phyloP scores from a whole-genome alignment of 2,113 vertebrate species.

The Ramphastos sulfuratus region DNA sequence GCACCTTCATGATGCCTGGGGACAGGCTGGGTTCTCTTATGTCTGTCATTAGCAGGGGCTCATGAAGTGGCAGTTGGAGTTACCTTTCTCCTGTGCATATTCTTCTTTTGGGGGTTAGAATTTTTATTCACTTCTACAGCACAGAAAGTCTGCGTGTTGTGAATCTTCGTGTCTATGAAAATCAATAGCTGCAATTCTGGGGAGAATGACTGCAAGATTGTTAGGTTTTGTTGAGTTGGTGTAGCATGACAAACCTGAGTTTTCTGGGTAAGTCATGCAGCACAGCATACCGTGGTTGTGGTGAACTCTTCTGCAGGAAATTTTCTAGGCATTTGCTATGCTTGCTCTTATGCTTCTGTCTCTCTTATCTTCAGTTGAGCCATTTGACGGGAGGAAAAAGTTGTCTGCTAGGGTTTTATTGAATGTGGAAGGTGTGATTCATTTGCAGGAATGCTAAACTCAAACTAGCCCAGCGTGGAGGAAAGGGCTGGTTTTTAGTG shows the following conservation, averaged over 20 bases:
- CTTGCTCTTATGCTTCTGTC: background rate
- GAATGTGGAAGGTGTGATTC: background rate
- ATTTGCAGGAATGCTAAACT: background rate
- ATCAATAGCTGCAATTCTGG: background rate
- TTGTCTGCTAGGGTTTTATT: background rate
- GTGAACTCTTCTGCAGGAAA: background rate
- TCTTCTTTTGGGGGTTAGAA: background rate
- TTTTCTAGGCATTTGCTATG: background rate
- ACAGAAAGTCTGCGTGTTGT: background rate
- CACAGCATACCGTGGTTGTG: background rate
- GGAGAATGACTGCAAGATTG: background rate
- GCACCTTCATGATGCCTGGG: background rate
- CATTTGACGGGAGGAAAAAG: background rate
- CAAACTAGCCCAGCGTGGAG: background rate
- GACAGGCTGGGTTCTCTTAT: background rate
- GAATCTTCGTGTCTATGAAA: background rate
- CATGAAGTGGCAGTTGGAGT: background rate
- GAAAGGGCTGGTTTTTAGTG: background rate
- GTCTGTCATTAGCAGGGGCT: background rate
- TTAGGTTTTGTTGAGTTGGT: background rate
- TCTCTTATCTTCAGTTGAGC: background rate
- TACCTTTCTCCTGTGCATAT: background rate
- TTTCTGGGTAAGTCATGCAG: background rate
- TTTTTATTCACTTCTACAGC: background rate
- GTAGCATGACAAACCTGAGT: background rate